Evolutionary conservation across 2,888 invertebrate genomes (phyloP).

Genomic region (Meganola albula): DNA sequence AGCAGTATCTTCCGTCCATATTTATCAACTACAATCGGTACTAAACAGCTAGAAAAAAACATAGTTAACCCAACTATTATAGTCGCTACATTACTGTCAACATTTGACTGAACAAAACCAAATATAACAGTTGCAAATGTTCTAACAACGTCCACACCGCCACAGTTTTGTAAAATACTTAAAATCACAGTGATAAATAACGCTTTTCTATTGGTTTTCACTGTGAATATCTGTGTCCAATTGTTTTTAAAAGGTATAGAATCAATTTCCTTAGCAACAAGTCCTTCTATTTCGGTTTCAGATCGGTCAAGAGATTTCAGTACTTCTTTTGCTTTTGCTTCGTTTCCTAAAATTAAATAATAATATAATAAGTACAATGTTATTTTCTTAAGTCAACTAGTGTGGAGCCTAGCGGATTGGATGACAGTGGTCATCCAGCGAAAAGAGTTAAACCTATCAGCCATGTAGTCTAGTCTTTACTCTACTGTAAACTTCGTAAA

Average conservation of each 20-base stretch:
- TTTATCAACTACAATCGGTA: conserved; percentile 37
- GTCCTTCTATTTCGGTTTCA: neutral
- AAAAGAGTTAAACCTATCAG: no score
- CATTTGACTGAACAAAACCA: conserved; percentile 31
- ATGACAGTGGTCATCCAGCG: no score
- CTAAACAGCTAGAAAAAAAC: conserved; percentile 27
- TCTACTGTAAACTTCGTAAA: no score
- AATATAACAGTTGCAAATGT: conserved; percentile 39
- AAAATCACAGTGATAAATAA: conserved; percentile 31
- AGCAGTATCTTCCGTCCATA: conserved; percentile 35
- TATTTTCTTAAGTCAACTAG: no score
- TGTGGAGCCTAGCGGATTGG: no score
- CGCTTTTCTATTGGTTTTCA: conserved; percentile 35
- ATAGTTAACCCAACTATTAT: conserved; percentile 38
- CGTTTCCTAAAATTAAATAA: conserved; percentile 3
- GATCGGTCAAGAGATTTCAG: conserved; percentile 7
- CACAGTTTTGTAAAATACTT: conserved; percentile 34
- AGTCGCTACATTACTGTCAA: conserved; percentile 33
- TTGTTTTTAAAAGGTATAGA: neutral
- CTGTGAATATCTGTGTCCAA: conserved; percentile 32
- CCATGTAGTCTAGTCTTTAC: no score
- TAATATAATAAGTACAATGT: neutral
- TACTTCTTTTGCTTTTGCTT: conserved; percentile 2
- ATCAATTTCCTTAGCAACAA: neutral
- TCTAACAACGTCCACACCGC: conserved; percentile 33